Conservation (phyloP, 1,140 invertebrate species). For the Ceratina australensis region DNA sequence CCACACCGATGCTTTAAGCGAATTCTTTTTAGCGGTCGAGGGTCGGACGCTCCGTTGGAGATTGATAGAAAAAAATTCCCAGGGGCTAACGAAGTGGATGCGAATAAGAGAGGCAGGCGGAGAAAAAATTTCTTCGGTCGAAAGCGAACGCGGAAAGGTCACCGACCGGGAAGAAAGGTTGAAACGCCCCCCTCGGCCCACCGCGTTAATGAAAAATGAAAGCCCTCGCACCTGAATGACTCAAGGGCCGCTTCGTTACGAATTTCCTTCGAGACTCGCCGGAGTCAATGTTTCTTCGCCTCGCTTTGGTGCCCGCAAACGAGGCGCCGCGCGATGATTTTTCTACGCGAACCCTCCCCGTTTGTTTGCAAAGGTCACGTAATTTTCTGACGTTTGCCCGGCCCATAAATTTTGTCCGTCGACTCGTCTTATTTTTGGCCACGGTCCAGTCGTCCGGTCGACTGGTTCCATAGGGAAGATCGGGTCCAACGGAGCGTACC, state of each 20-base stretch:
- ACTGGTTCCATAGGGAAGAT: constrained; percentile 20
- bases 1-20: not conserved
- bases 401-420: constrained; percentile 66
- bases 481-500: constrained; percentile 9
- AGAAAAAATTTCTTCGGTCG: constrained; percentile 16
- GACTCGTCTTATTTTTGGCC: constrained; percentile 66
- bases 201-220: constrained; percentile 3
- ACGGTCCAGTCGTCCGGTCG: constrained; percentile 55
- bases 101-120: not conserved
- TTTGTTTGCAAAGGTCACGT: constrained; percentile 62
- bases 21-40: too few relatives aligned
- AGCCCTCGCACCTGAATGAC: constrained; percentile 2
- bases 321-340: constrained; percentile 6
- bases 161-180: not conserved
- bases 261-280: constrained; percentile 18
- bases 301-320: not conserved
- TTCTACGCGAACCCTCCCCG: too few relatives aligned
- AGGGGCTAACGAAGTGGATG: constrained; percentile 1
- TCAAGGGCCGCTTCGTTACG: constrained; percentile 29
- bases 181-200: not conserved
- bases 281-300: not conserved
- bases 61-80: not conserved
- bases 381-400: constrained; percentile 65
- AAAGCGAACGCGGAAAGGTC: not conserved
- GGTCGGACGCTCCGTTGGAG: not conserved